phyloP scores from a whole-genome alignment of 2,888 invertebrate genomes.

The Habrosyne pyritoides region DNA sequence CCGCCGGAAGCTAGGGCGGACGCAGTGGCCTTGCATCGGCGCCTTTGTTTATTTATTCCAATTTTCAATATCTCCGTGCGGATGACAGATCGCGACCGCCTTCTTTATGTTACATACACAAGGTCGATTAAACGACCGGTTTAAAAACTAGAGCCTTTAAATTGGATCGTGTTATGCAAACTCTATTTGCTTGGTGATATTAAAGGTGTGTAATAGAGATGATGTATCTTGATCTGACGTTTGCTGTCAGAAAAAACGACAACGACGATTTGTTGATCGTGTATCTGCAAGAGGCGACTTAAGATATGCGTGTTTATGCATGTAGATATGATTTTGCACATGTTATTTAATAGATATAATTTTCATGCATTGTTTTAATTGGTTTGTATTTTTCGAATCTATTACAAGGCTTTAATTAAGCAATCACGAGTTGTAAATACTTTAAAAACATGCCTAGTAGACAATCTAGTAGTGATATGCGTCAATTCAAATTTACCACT shows the following conservation, averaged over 20 bases:
- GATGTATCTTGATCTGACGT: conserved; percentile 19
- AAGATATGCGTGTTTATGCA: conserved; percentile 2
- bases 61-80: conserved; percentile 41
- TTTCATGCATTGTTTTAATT: not conserved
- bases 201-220: conserved; percentile 6
- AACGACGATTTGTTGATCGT: not conserved
- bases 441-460: conserved; percentile 24
- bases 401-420: conserved; percentile 31
- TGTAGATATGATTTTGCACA: not conserved
- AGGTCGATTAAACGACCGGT: conserved; percentile 63
- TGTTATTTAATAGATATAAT: not conserved
- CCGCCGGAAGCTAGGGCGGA: conserved; percentile 56
- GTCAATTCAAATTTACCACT: conserved; percentile 20
- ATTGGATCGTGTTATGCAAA: conserved; percentile 50
- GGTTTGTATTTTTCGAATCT: not conserved
- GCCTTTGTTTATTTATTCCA: conserved; percentile 42
- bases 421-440: conserved; percentile 22
- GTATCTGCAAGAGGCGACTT: too few relatives aligned
- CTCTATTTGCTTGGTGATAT: conserved; percentile 26
- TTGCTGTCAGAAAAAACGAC: conserved; percentile 22
- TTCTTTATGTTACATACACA: conserved; percentile 39
- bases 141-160: conserved; percentile 56
- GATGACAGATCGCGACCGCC: conserved; percentile 56
- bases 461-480: conserved; percentile 20
- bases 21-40: conserved; percentile 50